Conservation (phyloP, 2,113 vertebrate genomes). For the Eidolon helvum region DNA sequence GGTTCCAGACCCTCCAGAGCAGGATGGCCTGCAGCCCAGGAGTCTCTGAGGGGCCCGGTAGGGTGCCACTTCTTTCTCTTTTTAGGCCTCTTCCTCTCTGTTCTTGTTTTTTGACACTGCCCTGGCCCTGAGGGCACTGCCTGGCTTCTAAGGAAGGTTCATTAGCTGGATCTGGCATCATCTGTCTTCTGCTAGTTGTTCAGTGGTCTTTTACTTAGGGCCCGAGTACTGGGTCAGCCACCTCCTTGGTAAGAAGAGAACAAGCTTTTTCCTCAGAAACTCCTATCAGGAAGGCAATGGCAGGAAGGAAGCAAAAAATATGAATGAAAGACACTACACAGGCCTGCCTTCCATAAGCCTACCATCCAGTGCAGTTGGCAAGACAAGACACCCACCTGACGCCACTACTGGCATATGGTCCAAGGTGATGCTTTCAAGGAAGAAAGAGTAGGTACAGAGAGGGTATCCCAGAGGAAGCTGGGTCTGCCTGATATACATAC, state of each 20-base stretch:
- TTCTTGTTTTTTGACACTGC: not conserved
- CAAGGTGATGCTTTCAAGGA: not conserved
- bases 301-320: not conserved
- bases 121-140: not conserved
- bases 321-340: not conserved
- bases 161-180: not conserved
- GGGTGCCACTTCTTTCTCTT: not conserved
- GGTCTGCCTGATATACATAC: not conserved
- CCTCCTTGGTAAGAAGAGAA: not conserved
- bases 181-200: not conserved
- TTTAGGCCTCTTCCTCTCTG: not conserved
- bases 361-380: not conserved
- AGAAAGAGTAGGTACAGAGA: not conserved
- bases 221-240: not conserved
- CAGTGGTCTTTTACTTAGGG: not conserved
- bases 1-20: not conserved
- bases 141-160: not conserved
- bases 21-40: not conserved
- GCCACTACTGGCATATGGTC: not conserved
- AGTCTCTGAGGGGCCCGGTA: not conserved
- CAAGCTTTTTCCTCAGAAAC: not conserved
- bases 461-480: not conserved
- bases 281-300: not conserved
- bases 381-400: not conserved
- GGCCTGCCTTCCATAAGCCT: not conserved